A percentile compares a stretch with the other conserved stretches of the same genome.
These are phyloP conservation scores for Heliopora coerulea DNA, from an alignment of 92 coral and sea anemone genomes.

Conservation along the genomic window DNA sequence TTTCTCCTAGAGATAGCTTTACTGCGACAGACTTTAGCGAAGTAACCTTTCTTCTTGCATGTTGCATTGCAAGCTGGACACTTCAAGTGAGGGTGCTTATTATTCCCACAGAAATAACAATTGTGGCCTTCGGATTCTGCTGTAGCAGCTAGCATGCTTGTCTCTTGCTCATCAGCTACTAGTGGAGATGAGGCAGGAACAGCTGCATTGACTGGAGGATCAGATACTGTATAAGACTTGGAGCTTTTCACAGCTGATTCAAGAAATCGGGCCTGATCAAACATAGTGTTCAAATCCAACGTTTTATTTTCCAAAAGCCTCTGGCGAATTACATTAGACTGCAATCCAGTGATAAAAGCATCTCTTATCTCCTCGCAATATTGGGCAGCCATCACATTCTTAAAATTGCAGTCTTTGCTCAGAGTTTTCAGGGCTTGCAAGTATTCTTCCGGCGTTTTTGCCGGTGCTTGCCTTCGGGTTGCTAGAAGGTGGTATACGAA, in stretches of 20 bases:
- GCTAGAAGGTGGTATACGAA: constrained; percentile 59
- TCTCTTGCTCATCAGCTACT: too few species aligned
- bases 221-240: constrained; percentile 21
- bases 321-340: constrained; percentile 41
- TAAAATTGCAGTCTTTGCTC: constrained; percentile 43
- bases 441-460: constrained; percentile 33
- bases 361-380: constrained; percentile 49
- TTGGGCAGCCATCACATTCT: constrained; percentile 40
- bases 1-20: constrained; percentile 3
- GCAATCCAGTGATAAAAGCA: constrained; percentile 51
- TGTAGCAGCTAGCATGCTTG: too few species aligned
- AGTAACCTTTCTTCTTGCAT: constrained; percentile 44
- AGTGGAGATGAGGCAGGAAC: too few species aligned
- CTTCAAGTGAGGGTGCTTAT: constrained; percentile 48
- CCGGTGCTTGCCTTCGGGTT: constrained; percentile 45
- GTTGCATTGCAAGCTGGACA: constrained; percentile 47
- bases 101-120: constrained; percentile 62
- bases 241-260: constrained; percentile 43
- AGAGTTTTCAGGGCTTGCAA: constrained; percentile 36
- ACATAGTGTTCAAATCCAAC: constrained; percentile 48
- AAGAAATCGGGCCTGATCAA: constrained; percentile 47
- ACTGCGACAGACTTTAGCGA: constrained; percentile 11
- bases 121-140: constrained; percentile 31
- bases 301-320: constrained; percentile 46
- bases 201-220: constrained; percentile 32